Percentiles rank a stretch among this genome's conserved stretches.
Evolutionary conservation across 1,140 invertebrate species (phyloP).

Genomic region (Coenobita brevimanus): DNA sequence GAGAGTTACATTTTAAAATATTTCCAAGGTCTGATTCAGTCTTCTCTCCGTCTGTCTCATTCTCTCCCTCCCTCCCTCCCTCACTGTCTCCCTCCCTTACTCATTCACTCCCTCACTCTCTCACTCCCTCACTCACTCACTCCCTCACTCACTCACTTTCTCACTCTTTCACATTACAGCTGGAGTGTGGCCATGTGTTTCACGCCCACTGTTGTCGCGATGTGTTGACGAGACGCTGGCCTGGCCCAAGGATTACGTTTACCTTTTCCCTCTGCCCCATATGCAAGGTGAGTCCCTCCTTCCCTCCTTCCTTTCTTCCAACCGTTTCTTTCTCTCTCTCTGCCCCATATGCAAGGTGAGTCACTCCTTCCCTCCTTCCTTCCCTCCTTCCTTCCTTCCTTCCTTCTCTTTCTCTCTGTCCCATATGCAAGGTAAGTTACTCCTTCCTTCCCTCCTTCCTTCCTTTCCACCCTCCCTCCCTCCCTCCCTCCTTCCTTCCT

Average conservation of each 20-base stretch:
- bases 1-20: too few relatives aligned
- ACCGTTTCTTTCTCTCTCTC: constrained; percentile 82
- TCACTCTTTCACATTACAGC: too few relatives aligned
- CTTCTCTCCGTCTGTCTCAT: too few relatives aligned
- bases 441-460: background rate
- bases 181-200: constrained; percentile 96
- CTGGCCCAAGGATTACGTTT: constrained; percentile 96
- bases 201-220: constrained; percentile 93
- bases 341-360: constrained; percentile 96
- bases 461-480: too few relatives aligned
- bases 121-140: too few relatives aligned
- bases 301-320: background rate
- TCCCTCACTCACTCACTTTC: too few relatives aligned
- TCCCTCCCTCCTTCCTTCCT: too few relatives aligned
- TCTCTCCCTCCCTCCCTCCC: too few relatives aligned
- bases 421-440: constrained; percentile 90
- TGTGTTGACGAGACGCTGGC: constrained; percentile 91
- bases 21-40: too few relatives aligned
- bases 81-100: too few relatives aligned
- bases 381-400: too few relatives aligned
- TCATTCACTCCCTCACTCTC: too few relatives aligned
- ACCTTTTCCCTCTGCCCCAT: constrained; percentile 97
- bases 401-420: constrained; percentile 94
- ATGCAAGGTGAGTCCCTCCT: constrained; percentile 83
- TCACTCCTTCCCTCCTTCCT: background rate